Conservation (phyloP, 2,888 invertebrate genomes). For the Rhodophaea formosa region DNA sequence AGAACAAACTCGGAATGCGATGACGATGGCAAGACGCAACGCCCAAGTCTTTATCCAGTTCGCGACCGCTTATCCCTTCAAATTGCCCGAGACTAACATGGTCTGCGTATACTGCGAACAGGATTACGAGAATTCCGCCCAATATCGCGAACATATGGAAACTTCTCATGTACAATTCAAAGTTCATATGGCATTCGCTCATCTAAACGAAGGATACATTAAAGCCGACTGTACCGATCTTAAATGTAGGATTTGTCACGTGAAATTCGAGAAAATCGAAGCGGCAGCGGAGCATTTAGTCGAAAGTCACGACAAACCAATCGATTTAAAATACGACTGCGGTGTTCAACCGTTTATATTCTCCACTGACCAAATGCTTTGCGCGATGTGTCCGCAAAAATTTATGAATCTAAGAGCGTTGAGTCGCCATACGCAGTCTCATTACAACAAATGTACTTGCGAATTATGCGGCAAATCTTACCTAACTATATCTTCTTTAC, state of each 20-base stretch:
- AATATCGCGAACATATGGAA: constrained; percentile 54
- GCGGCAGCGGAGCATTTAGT: constrained; percentile 44
- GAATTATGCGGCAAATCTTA: constrained; percentile 61
- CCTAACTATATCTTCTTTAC: constrained; percentile 42
- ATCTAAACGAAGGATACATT: constrained; percentile 35
- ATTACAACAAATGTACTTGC: constrained; percentile 56
- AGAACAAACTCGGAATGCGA: constrained; percentile 51
- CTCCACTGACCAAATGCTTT: constrained; percentile 44
- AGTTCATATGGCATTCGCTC: constrained; percentile 46
- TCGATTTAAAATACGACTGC: constrained; percentile 43
- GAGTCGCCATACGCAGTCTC: constrained; percentile 54
- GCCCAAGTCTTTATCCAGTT: constrained; percentile 58
- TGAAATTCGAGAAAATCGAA: constrained; percentile 36
- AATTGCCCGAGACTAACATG: constrained; percentile 53
- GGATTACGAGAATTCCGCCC: constrained; percentile 40
- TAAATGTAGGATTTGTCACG: constrained; percentile 48
- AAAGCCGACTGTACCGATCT: constrained; percentile 59
- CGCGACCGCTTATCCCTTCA: constrained; percentile 62
- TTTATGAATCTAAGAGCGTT: constrained; percentile 46
- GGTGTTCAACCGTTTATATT: constrained; percentile 56
- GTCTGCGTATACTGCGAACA: constrained; percentile 62
- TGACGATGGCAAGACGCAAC: constrained; percentile 58
- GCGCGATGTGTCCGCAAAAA: constrained; percentile 47
- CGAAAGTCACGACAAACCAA: constrained; percentile 36
- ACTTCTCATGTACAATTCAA: constrained; percentile 45